Evolutionary conservation across 2,888 invertebrate species (phyloP), one percentile per base, ranked within the genome.

Genomic region (Rotaria magnacalcarata): DNA sequence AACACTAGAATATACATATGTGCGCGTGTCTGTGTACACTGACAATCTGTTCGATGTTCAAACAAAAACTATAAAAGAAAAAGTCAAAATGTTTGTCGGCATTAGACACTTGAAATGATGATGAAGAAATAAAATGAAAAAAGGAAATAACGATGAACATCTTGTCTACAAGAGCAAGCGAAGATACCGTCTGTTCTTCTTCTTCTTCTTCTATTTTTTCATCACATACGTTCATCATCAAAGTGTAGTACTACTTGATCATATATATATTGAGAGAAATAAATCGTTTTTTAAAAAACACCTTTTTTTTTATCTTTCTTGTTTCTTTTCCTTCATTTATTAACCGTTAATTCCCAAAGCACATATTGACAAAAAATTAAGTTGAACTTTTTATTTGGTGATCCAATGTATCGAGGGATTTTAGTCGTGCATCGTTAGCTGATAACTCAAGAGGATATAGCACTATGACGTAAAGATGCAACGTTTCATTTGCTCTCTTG

Each of bases 21-120:
- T 34, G 67, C 67, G 34, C 67, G 67, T 67, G 67, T 67, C 67
- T 67, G 19, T 67, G 16, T 34, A 34, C 34, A 67, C 34, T 67
- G 34, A 34, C 67, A 67, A 67, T 67, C 67, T 67, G 67, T 67
- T 67, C 67, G 34, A 67, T 67, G 27, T 67, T 67, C 67, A 67
- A 67, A 67, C 67, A 67, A 67, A 8, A 34, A 0, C 19, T 34
- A 67, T 67, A 67, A 67, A 67, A 34, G 67, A 67, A 67, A 67
- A 67, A 67, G 67, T 67, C 67, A 67, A 67, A 67, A 67, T 67
- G 67, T 67, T 67, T 67, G 67, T 67, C 67, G 67, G 67, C 67
- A 67, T 67, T 34, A 67, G 67, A 1, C 67, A 67, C 67, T 67
- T 67, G 67, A 67, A 60, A 27, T 60, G 14, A 67, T 67, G 67